Conservation (phyloP, 2,113 vertebrate species). For the Chinchilla lanigera region DNA sequence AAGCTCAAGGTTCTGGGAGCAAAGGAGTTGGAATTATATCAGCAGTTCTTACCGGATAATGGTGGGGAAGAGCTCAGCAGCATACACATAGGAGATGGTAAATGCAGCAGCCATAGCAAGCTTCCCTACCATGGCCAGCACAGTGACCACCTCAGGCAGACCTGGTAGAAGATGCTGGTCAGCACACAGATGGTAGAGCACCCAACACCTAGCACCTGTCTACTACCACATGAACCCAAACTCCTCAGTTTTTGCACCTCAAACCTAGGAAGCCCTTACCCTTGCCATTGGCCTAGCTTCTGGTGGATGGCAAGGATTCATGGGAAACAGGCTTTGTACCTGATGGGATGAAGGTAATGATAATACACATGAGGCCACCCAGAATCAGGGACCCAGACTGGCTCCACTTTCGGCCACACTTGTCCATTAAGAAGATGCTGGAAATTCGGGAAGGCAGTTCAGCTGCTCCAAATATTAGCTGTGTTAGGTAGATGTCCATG, state of each 20-base stretch:
- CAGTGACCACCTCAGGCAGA: conserved; percentile 78
- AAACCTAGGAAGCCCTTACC: neutral
- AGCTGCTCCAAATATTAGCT: conserved; percentile 92
- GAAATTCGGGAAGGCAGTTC: conserved; percentile 90
- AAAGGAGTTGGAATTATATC: neutral
- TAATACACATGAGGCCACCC: conserved; percentile 89
- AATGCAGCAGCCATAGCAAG: conserved; percentile 83
- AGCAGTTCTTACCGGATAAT: conserved; percentile 87
- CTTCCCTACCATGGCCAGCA: conserved; percentile 88
- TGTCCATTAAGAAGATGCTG: conserved; percentile 86
- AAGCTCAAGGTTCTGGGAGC: neutral
- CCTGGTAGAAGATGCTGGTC: conserved; percentile 76
- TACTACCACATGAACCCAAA: neutral
- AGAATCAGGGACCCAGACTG: conserved; percentile 85
- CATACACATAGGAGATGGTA: conserved; percentile 88
- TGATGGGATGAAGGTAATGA: conserved; percentile 88
- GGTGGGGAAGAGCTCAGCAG: conserved; percentile 93
- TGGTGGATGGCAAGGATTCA: neutral
- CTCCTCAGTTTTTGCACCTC: neutral
- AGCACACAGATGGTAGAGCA: neutral
- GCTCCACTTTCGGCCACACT: conserved; percentile 89
- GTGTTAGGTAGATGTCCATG: conserved; percentile 95
- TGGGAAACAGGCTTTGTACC: conserved; percentile 81
- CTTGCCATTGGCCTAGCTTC: neutral
- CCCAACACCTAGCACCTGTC: neutral